Evolutionary conservation across 2,113 vertebrate genomes (phyloP).

Genomic region (Scopus umbretta): DNA sequence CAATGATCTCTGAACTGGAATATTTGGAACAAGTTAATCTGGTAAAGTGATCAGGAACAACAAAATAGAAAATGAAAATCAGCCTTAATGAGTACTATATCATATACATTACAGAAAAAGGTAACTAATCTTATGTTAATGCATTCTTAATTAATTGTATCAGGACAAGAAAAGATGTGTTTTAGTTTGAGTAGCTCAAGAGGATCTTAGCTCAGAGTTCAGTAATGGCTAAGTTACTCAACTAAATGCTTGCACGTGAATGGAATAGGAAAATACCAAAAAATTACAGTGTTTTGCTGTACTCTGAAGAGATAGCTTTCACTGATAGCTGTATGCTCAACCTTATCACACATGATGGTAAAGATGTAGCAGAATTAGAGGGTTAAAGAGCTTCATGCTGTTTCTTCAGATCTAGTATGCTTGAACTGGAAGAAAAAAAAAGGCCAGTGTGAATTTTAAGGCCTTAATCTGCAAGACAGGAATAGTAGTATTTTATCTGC

Average conservation of each 20-base stretch:
- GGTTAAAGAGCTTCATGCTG: not conserved
- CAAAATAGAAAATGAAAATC: constrained; percentile 15
- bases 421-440: not conserved
- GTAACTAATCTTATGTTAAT: not conserved
- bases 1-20: not conserved
- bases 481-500: not conserved
- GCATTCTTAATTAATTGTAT: not conserved
- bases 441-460: not conserved
- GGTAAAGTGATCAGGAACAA: constrained; percentile 2
- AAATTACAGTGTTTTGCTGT: not conserved
- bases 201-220: not conserved
- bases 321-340: not conserved
- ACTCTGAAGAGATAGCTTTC: not conserved
- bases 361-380: not conserved
- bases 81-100: not conserved
- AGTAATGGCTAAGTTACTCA: not conserved
- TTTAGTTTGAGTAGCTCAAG: not conserved
- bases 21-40: constrained; percentile 7
- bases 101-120: not conserved
- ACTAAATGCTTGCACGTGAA: not conserved
- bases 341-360: not conserved
- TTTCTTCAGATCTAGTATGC: not conserved
- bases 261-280: not conserved
- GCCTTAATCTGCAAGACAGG: not conserved
- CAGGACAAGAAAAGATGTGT: not conserved